These are phyloP conservation scores for Latrodectus elegans DNA, from an alignment of 2,888 invertebrate species.

Conservation along the genomic window DNA sequence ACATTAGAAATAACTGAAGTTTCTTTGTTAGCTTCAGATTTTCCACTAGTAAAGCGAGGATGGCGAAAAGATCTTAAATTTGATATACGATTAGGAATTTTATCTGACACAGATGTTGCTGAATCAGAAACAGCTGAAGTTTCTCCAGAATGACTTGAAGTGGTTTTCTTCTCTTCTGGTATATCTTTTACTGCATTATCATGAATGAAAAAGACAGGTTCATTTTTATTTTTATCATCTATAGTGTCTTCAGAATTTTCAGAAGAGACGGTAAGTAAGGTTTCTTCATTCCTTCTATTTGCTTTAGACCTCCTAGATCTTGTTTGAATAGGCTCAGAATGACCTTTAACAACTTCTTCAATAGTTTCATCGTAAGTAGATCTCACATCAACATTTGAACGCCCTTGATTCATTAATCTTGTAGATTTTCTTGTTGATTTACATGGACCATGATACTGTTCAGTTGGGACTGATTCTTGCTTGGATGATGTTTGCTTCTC, in stretches of 20 bases:
- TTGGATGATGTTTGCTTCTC: conserved; percentile 40
- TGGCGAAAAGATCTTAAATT: conserved; percentile 68
- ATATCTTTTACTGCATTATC: conserved; percentile 61
- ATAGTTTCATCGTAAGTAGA: conserved; percentile 90
- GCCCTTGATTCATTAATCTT: conserved; percentile 75
- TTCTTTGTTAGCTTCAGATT: conserved; percentile 68
- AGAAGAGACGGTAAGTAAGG: conserved; percentile 9
- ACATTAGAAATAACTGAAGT: conserved; percentile 11
- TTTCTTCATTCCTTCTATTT: conserved; percentile 70
- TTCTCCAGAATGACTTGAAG: conserved; percentile 21
- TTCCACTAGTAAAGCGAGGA: conserved; percentile 65
- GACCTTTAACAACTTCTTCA: conserved; percentile 89
- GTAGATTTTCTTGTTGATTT: conserved; percentile 72
- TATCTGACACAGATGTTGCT: conserved; percentile 30
- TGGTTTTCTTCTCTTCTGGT: conserved; percentile 40
- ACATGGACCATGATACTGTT: conserved; percentile 37
- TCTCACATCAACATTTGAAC: conserved; percentile 77
- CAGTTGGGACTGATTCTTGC: conserved; percentile 39
- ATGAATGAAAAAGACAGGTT: conserved; percentile 62
- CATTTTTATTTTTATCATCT: conserved; percentile 65
- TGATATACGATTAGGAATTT: conserved; percentile 24
- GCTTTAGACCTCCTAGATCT: conserved; percentile 68
- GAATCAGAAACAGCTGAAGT: conserved; percentile 10
- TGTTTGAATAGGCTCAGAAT: conserved; percentile 31
- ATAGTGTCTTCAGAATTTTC: conserved; percentile 41